Evolutionary conservation across 1,140 invertebrate genomes (phyloP), one percentile per base, ranked within the genome.

Genomic region (Bacillus rossius): DNA sequence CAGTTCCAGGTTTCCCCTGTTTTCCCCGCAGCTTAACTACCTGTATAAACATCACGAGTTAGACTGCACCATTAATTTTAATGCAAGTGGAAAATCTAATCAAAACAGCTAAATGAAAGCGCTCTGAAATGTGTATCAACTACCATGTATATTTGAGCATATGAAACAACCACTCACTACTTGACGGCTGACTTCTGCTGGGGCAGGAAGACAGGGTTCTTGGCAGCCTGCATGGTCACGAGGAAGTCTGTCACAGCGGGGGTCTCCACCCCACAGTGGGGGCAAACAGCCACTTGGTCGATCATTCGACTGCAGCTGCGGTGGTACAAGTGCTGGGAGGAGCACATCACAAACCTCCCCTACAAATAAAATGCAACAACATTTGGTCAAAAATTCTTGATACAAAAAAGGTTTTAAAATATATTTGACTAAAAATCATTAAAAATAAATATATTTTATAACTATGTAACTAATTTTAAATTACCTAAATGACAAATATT

Each of bases 341-440:
- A 75, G 69, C 89, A 92, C 61, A 87, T 83, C 42, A 85, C 79
- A 73, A 90, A 90, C 60, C 79, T 80, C 23, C 89, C 84, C 82
- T 85, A 63, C 38, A 70, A 63, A 54, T 54, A 47, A 61, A 38
- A 55, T 23, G 8, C 2, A 13, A n/a, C 22, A 48, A 48, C 47
- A 48, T 34, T 34, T 34, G 29, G 29, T 10, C 29, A 34, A 34
- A 34, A 7, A 34, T 34, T n/a, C n/a, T n/a, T n/a, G n/a, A n/a
- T n/a, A n/a, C n/a, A n/a, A n/a, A n/a, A n/a, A n/a, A n/a, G n/a
- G n/a, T n/a, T n/a, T n/a, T n/a, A 40, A 40, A 40, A 40, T 40
- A 13, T 40, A 13, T 40, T 17, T 40, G 17, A 7, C 23, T 45
- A 50, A n/a, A 37, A 48, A 17, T 22, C 17, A 40, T 49, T 37